phyloP scores from a whole-genome alignment of 2,888 invertebrate genomes.

The Halictus ligatus region DNA sequence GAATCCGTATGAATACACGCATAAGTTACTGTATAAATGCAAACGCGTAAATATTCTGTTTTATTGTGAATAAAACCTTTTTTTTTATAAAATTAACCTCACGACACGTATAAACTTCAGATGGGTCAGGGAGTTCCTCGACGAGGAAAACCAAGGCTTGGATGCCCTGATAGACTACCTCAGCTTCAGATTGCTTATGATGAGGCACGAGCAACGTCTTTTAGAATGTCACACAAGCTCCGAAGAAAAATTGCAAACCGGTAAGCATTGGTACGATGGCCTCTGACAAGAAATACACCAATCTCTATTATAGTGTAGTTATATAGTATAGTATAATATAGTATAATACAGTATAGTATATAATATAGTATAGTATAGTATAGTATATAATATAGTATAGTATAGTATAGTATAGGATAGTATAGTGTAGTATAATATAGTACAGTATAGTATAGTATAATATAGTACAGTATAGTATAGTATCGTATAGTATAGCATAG shows the following conservation, averaged over 20 bases:
- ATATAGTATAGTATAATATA: too few relatives aligned
- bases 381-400: too few relatives aligned
- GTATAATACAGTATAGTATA: too few relatives aligned
- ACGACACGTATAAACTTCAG: conserved; percentile 84
- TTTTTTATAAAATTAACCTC: background rate
- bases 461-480: too few relatives aligned
- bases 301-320: background rate
- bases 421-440: too few relatives aligned
- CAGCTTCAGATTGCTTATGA: conserved; percentile 96
- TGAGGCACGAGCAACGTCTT: conserved; percentile 95
- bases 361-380: too few relatives aligned
- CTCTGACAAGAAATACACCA: background rate
- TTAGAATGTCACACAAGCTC: conserved; percentile 91
- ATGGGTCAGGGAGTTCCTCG: conserved; percentile 99
- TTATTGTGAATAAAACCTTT: background rate
- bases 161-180: conserved; percentile 99
- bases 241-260: conserved; percentile 89
- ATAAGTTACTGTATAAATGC: background rate
- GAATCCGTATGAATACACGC: too few relatives aligned
- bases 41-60: background rate
- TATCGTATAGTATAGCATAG: too few relatives aligned
- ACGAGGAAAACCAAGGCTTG: conserved; percentile 97
- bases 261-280: conserved; percentile 62
- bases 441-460: too few relatives aligned
- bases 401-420: too few relatives aligned